Conservation (phyloP, 2,113 vertebrate species). For the Coryphaenoides rupestris region DNA sequence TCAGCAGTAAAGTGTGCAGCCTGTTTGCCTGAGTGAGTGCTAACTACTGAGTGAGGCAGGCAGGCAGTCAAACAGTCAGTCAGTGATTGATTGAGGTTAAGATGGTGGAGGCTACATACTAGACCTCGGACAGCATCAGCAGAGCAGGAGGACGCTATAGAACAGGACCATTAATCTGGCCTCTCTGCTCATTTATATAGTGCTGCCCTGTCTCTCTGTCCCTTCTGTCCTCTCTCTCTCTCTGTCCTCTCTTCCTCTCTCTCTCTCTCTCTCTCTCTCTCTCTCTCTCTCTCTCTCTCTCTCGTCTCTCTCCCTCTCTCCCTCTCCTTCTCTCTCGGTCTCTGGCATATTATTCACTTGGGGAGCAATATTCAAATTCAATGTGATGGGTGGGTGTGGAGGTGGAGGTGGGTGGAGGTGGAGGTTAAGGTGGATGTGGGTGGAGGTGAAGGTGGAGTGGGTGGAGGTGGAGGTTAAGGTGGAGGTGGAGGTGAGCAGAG, state of each 20-base stretch:
- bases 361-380: constrained; percentile 45
- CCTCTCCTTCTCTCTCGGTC: constrained; percentile 22
- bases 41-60: not conserved
- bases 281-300: constrained; percentile 52
- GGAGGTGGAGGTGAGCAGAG: not conserved
- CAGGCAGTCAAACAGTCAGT: not conserved
- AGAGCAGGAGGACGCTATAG: not conserved
- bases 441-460: too few species aligned
- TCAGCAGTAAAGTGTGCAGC: too few species aligned
- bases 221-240: not conserved
- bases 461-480: constrained; percentile 9
- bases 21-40: not conserved
- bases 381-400: too few species aligned
- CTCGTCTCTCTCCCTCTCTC: constrained; percentile 22
- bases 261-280: not conserved
- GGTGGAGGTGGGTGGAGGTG: too few species aligned
- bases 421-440: constrained; percentile 54
- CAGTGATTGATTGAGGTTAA: not conserved
- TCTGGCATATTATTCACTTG: constrained; percentile 56
- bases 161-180: too few species aligned
- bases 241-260: constrained; percentile 1
- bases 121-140: not conserved
- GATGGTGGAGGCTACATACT: not conserved
- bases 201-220: constrained; percentile 16
- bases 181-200: too few species aligned